Conservation (phyloP, 2,797 vertebrate species). For the Synaphobranchus kaupii region DNA sequence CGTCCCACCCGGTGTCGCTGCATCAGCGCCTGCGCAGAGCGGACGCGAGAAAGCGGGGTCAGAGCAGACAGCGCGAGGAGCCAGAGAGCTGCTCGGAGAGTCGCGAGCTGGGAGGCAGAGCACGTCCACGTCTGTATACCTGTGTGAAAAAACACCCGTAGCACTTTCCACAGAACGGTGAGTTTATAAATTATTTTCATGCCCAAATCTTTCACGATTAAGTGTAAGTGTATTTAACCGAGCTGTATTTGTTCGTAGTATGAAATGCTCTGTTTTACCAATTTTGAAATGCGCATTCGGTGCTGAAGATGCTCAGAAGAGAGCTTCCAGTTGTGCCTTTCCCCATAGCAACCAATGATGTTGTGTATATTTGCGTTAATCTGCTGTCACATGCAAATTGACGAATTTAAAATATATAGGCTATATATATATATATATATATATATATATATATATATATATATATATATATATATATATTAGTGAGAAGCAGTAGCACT, state of each 20-base stretch:
- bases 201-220: not conserved
- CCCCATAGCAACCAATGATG: slow-evolving; percentile 30
- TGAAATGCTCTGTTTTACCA: not conserved
- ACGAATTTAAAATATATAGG: not conserved
- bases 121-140: slow-evolving; percentile 6
- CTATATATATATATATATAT: slow-evolving; percentile 31
- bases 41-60: slow-evolving; percentile 50
- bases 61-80: slow-evolving; percentile 48
- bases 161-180: slow-evolving; percentile 16
- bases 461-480: slow-evolving; percentile 38
- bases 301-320: slow-evolving; percentile 8
- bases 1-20: slow-evolving; percentile 57
- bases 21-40: slow-evolving; percentile 52
- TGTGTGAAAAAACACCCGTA: not conserved
- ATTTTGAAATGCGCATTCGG: slow-evolving; percentile 8
- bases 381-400: not conserved
- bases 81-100: slow-evolving; percentile 6
- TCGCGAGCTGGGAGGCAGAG: slow-evolving; percentile 1
- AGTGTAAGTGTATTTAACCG: not conserved
- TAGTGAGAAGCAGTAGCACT: not conserved
- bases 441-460: slow-evolving; percentile 35
- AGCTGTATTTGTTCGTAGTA: not conserved
- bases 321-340: not conserved
- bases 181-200: not conserved
- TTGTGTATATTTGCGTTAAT: not conserved